A percentile compares a stretch with the other conserved stretches of the same genome.
Conservation (phyloP, 2,113 vertebrate species). For the Brachionichthys hirsutus region DNA sequence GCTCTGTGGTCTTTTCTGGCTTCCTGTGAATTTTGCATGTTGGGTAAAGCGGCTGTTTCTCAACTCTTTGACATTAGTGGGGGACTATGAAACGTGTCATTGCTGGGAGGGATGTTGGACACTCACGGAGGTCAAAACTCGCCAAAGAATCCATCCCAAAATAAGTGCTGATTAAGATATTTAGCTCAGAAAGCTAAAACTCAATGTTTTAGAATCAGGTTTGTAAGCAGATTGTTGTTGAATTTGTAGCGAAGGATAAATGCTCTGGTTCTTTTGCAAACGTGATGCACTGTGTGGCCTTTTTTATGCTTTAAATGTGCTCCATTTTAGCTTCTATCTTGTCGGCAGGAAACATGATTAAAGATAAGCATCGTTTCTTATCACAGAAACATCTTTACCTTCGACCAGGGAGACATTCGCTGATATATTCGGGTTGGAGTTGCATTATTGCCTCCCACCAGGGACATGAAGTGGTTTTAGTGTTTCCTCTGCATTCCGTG, state of each 20-base stretch:
- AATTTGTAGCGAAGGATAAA: no score
- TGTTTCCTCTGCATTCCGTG: conserved; percentile 27
- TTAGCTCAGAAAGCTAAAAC: no score
- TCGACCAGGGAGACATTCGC: conserved; percentile 21
- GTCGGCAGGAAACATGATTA: conserved; percentile 3
- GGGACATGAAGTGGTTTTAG: conserved; percentile 41
- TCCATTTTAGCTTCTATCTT: background rate
- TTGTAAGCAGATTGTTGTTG: no score
- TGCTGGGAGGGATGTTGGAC: no score
- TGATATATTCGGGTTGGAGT: conserved; percentile 50
- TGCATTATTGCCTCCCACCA: conserved; percentile 46
- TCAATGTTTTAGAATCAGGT: no score
- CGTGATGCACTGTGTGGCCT: no score
- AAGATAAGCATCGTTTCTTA: background rate
- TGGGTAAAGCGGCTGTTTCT: background rate
- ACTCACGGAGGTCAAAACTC: no score
- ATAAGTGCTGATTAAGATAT: no score
- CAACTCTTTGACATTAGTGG: background rate
- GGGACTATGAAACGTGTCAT: no score
- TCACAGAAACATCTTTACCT: conserved; percentile 32
- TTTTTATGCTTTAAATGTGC: no score
- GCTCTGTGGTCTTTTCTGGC: background rate
- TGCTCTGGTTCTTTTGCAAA: no score
- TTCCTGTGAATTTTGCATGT: background rate
- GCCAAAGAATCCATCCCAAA: no score